Evolutionary conservation across 2,797 vertebrate species (phyloP).

Genomic region (Leptoclinus maculatus): DNA sequence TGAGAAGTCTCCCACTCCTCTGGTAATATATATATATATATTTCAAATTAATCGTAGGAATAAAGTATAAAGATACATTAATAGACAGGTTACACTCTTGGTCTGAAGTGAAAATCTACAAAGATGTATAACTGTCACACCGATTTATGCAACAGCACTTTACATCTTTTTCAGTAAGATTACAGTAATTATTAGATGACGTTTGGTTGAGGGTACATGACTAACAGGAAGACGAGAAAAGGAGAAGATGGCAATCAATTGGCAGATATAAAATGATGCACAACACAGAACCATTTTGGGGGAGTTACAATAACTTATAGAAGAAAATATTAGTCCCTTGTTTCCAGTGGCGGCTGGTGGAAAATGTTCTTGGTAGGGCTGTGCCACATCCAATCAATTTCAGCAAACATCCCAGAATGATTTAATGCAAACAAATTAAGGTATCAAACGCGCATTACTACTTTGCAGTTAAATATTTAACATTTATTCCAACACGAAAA

Average conservation of each 20-base stretch:
- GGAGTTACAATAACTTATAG: neutral
- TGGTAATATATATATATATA: too few relatives aligned
- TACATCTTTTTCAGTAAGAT: neutral
- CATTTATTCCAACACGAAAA: too few relatives aligned
- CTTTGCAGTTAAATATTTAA: too few relatives aligned
- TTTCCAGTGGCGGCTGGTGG: too few relatives aligned
- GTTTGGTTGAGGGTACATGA: neutral
- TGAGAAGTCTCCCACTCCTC: slow-evolving; percentile 95
- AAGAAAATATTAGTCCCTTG: neutral
- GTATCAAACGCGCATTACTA: too few relatives aligned
- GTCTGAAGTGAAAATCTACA: neutral
- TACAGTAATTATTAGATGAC: neutral
- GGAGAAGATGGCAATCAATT: neutral
- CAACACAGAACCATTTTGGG: neutral
- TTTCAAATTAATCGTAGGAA: neutral
- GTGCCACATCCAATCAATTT: too few relatives aligned
- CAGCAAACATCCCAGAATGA: too few relatives aligned
- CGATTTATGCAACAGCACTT: neutral
- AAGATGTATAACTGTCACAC: neutral
- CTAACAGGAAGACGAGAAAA: neutral
- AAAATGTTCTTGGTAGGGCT: too few relatives aligned
- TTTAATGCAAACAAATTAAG: too few relatives aligned
- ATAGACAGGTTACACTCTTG: neutral
- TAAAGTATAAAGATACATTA: neutral
- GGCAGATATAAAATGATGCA: neutral